Evolutionary conservation across 2,888 invertebrate species (phyloP).

Genomic region (Stegana nigrithorax): DNA sequence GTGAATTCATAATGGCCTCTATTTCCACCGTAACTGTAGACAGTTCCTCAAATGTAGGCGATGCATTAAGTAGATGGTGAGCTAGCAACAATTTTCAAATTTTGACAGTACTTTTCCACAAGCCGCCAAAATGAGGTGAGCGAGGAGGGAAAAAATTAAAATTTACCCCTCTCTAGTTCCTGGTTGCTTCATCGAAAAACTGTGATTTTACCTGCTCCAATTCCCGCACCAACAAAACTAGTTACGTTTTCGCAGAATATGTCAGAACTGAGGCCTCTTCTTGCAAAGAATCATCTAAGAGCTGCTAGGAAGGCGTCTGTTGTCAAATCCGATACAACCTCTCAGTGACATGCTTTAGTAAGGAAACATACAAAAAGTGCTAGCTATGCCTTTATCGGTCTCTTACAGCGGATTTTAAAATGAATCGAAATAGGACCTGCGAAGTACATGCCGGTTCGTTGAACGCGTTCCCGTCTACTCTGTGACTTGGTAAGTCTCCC

Average conservation of each 20-base stretch:
- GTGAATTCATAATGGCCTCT: constrained; percentile 18
- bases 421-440: constrained; percentile 23
- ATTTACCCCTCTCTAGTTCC: background rate
- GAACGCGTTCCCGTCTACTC: constrained; percentile 5
- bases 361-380: constrained; percentile 30
- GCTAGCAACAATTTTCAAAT: background rate
- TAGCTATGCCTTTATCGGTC: constrained; percentile 26
- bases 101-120: constrained; percentile 16
- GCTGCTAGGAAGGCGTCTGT: constrained; percentile 23
- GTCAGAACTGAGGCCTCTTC: constrained; percentile 14
- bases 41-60: background rate
- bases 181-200: no score
- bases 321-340: constrained; percentile 30
- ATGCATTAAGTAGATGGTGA: background rate
- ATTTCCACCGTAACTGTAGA: background rate
- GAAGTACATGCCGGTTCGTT: constrained; percentile 17
- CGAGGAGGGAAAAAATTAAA: constrained; percentile 2
- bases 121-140: constrained; percentile 11
- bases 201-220: background rate
- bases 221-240: constrained; percentile 11
- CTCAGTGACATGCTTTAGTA: constrained; percentile 32
- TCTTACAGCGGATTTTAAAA: constrained; percentile 12
- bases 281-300: constrained; percentile 28
- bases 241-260: constrained; percentile 22
- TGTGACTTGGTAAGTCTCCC: no score